Evolutionary conservation across 2,888 invertebrate genomes (phyloP).

Genomic region (Lasioglossum pauxillum): DNA sequence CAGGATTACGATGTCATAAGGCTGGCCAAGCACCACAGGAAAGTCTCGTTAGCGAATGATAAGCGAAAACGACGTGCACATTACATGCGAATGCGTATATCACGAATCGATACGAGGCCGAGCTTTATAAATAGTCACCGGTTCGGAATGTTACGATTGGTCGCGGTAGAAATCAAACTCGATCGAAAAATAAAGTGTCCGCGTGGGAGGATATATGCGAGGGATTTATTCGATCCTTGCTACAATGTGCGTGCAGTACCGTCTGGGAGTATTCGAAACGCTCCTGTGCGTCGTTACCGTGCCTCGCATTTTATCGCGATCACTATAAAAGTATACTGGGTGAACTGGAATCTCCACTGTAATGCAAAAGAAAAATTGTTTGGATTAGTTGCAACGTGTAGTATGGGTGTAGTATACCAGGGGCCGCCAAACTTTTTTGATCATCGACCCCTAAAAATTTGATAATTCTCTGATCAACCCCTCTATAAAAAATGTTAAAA

Average conservation of each 20-base stretch:
- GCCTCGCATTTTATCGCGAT: not conserved
- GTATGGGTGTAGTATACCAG: too few species aligned
- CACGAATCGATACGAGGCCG: conserved; percentile 20
- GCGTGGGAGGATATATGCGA: conserved; percentile 29
- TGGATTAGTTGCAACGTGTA: too few species aligned
- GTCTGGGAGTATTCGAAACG: not conserved
- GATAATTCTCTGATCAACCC: too few species aligned
- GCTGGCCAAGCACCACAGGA: conserved; percentile 25
- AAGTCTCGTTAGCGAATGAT: conserved; percentile 53
- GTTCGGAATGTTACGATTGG: conserved; percentile 31
- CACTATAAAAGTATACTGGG: not conserved
- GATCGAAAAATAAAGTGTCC: conserved; percentile 12
- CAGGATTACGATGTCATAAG: conserved; percentile 30
- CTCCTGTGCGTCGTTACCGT: not conserved
- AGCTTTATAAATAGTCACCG: conserved; percentile 14
- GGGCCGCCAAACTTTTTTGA: too few species aligned
- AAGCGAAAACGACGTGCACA: conserved; percentile 39
- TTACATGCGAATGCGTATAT: conserved; percentile 35
- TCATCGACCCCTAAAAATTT: too few species aligned
- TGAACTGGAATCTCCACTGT: not conserved
- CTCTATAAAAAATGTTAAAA: too few species aligned
- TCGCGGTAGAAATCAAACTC: conserved; percentile 26
- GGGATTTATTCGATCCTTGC: not conserved
- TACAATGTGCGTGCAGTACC: not conserved
- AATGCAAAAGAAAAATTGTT: too few species aligned